A percentile compares a stretch with the other conserved stretches of the same genome.
These are phyloP conservation scores for Crocidura indochinensis DNA, from an alignment of 2,797 vertebrate species.

Conservation along the genomic window DNA sequence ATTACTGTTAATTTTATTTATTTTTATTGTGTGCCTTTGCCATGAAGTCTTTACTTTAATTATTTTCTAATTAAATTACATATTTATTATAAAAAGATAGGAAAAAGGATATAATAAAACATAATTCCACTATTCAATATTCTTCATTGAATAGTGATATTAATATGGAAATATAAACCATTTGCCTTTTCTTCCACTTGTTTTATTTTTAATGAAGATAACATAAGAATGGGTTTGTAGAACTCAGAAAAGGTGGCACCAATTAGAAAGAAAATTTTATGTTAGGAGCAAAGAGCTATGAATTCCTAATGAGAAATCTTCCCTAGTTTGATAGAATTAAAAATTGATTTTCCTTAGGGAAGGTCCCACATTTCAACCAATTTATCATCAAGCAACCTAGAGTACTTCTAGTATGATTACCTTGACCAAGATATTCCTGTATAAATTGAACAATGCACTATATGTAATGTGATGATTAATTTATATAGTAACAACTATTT, in stretches of 20 bases:
- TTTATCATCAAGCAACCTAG: neutral
- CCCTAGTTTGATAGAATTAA: neutral
- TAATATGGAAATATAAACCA: no score
- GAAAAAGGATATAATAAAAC: no score
- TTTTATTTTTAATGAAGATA: slow-evolving; percentile 30
- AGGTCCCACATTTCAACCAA: neutral
- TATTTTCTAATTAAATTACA: no score
- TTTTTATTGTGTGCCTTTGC: no score
- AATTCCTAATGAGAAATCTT: neutral
- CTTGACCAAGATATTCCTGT: neutral
- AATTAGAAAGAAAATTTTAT: neutral
- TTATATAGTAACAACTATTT: no score
- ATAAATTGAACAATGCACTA: neutral
- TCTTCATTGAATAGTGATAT: no score
- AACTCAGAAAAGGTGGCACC: neutral
- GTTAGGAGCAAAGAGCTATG: neutral
- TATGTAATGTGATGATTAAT: no score
- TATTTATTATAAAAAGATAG: no score
- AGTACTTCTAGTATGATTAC: neutral
- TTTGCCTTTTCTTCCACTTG: neutral
- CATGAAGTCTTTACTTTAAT: no score
- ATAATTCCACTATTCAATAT: no score
- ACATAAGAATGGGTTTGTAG: neutral
- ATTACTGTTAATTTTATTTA: no score
- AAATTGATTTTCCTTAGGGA: neutral